Evolutionary conservation across 2,888 invertebrate species (phyloP), one percentile per base, ranked within the genome.

Genomic region (Lacanobia wlatinum): DNA sequence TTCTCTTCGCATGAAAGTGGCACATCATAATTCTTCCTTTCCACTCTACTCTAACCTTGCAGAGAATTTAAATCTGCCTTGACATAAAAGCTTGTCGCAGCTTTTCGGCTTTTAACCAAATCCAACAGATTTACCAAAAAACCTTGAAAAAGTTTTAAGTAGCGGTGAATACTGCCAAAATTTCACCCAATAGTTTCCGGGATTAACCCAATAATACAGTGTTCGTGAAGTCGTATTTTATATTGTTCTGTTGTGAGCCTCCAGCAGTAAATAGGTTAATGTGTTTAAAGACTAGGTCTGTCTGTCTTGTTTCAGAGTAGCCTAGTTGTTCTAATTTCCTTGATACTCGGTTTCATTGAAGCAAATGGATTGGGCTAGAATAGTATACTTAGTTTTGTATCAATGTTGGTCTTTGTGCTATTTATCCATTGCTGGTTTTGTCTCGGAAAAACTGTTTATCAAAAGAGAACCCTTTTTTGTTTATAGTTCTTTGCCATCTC

Each of bases 251-350:
- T 28, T 53, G 48, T 16, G 52, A 46, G 76, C 65, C 65, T 56
- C 48, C 65, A 70, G 34, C 12, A 65, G 46, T 64, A 62, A 76
- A 71, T 78, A 63, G 78, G 78, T 66, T 78, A 76, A 78, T 78
- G 62, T 66, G 18, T 34, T 81, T 78, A 63, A 18, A 48, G 40
- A 14, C 12, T 28, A 63, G 21, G 43, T 53, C 43, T 71, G 53
- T 76, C 62, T 76, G 43, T 53, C 53, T 65, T 38, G 65, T 28
- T 58, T 23, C 56, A 16, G 60, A 68, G 52, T 62, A 50, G 62
- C 10, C 38, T 77, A n/a, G 61, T 10, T 71, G 65, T n/a, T 62
- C 61, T 59, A 66, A 76, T 76, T 78, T 65, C 60, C 76, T 61
- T 61, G 23, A 61, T 40, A 48, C 70, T 56, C 14, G 60, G 52